Conservation (phyloP, 2,888 invertebrate genomes). For the Eurytoma californica region DNA sequence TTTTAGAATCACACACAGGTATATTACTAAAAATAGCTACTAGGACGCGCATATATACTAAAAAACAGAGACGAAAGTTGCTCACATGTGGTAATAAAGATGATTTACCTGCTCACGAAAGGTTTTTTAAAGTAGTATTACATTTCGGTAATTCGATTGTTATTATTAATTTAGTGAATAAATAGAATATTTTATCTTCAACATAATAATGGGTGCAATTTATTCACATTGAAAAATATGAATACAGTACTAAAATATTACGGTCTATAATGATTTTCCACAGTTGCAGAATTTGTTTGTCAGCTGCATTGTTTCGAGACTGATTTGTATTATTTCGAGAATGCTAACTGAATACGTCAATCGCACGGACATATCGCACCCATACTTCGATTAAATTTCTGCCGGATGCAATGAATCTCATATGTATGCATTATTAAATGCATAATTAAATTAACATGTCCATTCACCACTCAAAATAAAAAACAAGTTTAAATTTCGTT, state of each 20-base stretch:
- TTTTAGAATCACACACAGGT: too few species aligned
- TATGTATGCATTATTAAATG: neutral
- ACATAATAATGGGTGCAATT: too few species aligned
- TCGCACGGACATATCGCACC: conserved; percentile 2
- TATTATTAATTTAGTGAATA: too few species aligned
- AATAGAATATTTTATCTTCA: neutral
- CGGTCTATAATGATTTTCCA: too few species aligned
- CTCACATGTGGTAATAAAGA: conserved; percentile 42
- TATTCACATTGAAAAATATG: too few species aligned
- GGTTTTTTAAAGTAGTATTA: conserved; percentile 28
- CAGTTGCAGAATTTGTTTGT: too few species aligned
- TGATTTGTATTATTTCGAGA: neutral
- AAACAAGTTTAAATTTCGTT: too few species aligned
- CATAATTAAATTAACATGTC: neutral
- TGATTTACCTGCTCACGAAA: conserved; percentile 45
- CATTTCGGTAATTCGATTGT: too few species aligned
- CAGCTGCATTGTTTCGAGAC: too few species aligned
- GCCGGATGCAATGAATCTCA: conserved; percentile 3
- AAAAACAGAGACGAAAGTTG: conserved; percentile 23
- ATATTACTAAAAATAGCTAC: neutral
- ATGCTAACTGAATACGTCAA: conserved; percentile 28
- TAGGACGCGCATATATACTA: neutral
- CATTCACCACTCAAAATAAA: too few species aligned
- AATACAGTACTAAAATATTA: too few species aligned
- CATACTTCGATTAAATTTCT: neutral